Conservation (phyloP, 2,888 invertebrate species). For the Xylota segnis region DNA sequence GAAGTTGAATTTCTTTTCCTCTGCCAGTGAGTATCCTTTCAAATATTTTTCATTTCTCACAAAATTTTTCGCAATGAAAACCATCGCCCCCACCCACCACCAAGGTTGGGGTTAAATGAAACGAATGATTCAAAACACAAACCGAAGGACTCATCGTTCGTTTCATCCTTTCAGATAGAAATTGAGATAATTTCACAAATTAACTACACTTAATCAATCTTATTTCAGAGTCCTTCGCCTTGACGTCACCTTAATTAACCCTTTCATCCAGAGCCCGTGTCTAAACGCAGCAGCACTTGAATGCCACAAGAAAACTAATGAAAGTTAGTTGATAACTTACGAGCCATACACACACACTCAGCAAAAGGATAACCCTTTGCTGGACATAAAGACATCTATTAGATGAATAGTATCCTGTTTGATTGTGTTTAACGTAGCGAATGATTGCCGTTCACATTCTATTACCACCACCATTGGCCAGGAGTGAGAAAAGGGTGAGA, state of each 20-base stretch:
- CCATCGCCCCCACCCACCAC: neutral
- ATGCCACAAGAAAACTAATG: conserved; percentile 45
- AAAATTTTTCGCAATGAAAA: neutral
- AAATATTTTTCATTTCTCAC: neutral
- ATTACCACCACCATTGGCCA: conserved; percentile 50
- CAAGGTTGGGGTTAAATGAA: conserved; percentile 27
- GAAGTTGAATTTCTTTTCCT: conserved; percentile 49
- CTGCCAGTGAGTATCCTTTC: conserved; percentile 23
- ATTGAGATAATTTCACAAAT: conserved; percentile 63
- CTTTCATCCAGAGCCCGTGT: conserved; percentile 24
- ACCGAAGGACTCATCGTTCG: conserved; percentile 1
- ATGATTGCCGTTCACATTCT: conserved; percentile 72
- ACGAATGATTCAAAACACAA: conserved; percentile 33
- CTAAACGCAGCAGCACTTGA: neutral
- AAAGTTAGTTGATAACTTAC: conserved; percentile 55
- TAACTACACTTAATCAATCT: conserved; percentile 74
- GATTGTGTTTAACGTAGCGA: conserved; percentile 75
- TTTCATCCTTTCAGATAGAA: conserved; percentile 25
- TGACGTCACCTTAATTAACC: conserved; percentile 68
- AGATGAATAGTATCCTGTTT: conserved; percentile 50
- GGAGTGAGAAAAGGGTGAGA: conserved; percentile 29
- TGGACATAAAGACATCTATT: conserved; percentile 53
- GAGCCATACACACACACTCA: conserved; percentile 12
- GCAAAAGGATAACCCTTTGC: conserved; percentile 35
- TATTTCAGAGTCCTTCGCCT: conserved; percentile 47